Evolutionary conservation across 2,797 vertebrate species (phyloP).

Genomic region (Pseudochromis fuscus): DNA sequence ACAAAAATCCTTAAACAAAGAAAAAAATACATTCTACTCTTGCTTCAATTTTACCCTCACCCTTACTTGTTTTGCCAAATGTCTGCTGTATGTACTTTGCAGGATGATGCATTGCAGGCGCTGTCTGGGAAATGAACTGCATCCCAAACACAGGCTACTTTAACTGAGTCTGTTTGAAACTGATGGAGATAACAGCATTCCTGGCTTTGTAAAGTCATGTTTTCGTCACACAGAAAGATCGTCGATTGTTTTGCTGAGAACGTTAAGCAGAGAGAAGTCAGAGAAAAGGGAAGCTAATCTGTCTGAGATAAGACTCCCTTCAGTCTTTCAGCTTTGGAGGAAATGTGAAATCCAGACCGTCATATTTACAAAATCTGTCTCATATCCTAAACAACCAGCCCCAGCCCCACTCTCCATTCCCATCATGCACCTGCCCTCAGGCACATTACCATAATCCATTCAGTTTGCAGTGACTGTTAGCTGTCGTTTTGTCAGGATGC

Average conservation of each 20-base stretch:
- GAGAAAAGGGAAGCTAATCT: slow-evolving; percentile 35
- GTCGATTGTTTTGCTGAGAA: slow-evolving; percentile 6
- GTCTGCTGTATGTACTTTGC: too few relatives aligned
- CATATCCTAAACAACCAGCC: slow-evolving; percentile 16
- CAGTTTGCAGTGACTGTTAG: slow-evolving; percentile 7
- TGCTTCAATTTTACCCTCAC: too few relatives aligned
- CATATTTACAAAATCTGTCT: slow-evolving; percentile 70
- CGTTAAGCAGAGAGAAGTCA: slow-evolving; percentile 14
- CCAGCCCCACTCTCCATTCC: slow-evolving; percentile 34
- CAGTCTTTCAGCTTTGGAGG: slow-evolving; percentile 33
- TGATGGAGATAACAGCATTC: background rate
- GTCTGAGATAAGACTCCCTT: slow-evolving; percentile 44
- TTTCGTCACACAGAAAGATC: background rate
- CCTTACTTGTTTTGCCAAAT: too few relatives aligned
- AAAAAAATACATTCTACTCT: too few relatives aligned
- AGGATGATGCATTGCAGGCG: too few relatives aligned
- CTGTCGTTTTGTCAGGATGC: background rate
- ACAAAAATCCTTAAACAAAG: too few relatives aligned
- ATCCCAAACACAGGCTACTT: background rate
- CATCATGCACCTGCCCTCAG: slow-evolving; percentile 63
- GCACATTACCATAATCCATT: slow-evolving; percentile 61
- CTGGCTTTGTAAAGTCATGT: background rate
- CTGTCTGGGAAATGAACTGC: too few relatives aligned
- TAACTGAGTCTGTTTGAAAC: background rate
- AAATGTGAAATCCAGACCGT: slow-evolving; percentile 50